Evolutionary conservation across 2,113 vertebrate genomes (phyloP), one percentile per base, ranked within the genome.

Genomic region (Myotis brandtii): DNA sequence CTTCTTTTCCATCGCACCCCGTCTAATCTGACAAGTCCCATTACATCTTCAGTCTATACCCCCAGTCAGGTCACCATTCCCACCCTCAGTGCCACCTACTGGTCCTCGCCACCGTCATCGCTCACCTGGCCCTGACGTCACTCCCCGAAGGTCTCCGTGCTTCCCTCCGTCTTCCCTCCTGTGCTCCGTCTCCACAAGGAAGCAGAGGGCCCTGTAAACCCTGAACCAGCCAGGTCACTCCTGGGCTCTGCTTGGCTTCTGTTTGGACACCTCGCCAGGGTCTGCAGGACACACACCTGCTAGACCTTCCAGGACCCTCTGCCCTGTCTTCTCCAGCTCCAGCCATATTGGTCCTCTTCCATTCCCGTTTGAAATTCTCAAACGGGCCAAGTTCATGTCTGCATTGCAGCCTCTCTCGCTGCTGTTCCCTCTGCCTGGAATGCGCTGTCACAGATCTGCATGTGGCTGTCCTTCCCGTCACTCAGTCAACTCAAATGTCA

Each of bases 391-490:
- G n/a, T 20, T 34, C 9, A 0, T 16, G 37, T 80, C 37, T 27
- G 46, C 27, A 3, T 3, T 0, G 18, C 30, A 2, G 27, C 5
- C 10, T 18, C 52, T 13, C 0, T 4, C 14, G 21, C 56, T 2
- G 17, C 46, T 3, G 1, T 64, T 7, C 30, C 27, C n/a, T 86
- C 56, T 18, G 6, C 81, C 76, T 27, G 2, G 9, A 52, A 13
- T 0, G 20, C 6, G 9, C 8, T 4, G 27, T 17, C 3, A 9
- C n/a, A 30, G 73, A 2, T 6, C 34, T 34, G 7, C 40, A 6
- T 0, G 0, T 11, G 48, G 8, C 43, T 64, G 43, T 9, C 34
- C 59, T 82, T n/a, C 17, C 64, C 0, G 0, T 12, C 5, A 0
- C 14, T 20, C 23, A 0, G 6, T 9, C 9, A 21, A 32, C 59